Percentiles rank a stretch among this genome's conserved stretches.
phyloP scores from a whole-genome alignment of 1,140 invertebrate species.

The Ceratoteleas bidentatus region DNA sequence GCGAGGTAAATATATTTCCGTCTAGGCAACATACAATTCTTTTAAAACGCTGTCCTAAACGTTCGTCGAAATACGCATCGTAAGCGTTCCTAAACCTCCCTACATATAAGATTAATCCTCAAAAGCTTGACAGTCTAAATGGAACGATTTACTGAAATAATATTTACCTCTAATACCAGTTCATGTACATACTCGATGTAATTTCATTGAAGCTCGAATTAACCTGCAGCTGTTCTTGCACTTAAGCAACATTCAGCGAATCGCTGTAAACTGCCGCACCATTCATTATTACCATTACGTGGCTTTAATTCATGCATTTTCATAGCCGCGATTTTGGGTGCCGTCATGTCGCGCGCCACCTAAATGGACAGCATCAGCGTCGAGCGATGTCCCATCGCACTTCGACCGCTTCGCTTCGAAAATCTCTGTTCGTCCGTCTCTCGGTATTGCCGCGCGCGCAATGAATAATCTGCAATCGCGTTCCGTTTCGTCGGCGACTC shows the following conservation, averaged over 20 bases:
- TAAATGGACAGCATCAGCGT: constrained; percentile 33
- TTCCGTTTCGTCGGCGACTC: not conserved
- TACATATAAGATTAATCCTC: not conserved
- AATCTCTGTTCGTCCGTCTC: constrained; percentile 32
- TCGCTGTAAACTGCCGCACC: constrained; percentile 27
- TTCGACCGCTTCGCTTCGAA: constrained; percentile 20
- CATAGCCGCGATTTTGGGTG: constrained; percentile 35
- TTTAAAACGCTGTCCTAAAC: too few relatives aligned
- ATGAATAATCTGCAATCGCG: constrained; percentile 52
- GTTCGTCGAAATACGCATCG: too few relatives aligned
- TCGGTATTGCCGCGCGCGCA: constrained; percentile 24
- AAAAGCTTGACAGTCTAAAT: not conserved
- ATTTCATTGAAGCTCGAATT: constrained; percentile 31
- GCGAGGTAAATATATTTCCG: too few relatives aligned
- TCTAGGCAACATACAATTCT: too few relatives aligned
- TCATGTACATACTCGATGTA: constrained; percentile 10
- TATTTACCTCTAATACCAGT: not conserved
- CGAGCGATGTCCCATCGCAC: constrained; percentile 47
- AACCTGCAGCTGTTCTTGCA: constrained; percentile 11
- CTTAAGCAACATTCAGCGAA: constrained; percentile 22
- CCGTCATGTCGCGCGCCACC: constrained; percentile 24
- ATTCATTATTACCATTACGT: constrained; percentile 48
- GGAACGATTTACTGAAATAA: not conserved
- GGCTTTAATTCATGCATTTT: constrained; percentile 50
- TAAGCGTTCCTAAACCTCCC: too few relatives aligned